These are phyloP conservation scores for Nomada hirtipes DNA, from an alignment of 2,888 invertebrate genomes.

Conservation along the genomic window DNA sequence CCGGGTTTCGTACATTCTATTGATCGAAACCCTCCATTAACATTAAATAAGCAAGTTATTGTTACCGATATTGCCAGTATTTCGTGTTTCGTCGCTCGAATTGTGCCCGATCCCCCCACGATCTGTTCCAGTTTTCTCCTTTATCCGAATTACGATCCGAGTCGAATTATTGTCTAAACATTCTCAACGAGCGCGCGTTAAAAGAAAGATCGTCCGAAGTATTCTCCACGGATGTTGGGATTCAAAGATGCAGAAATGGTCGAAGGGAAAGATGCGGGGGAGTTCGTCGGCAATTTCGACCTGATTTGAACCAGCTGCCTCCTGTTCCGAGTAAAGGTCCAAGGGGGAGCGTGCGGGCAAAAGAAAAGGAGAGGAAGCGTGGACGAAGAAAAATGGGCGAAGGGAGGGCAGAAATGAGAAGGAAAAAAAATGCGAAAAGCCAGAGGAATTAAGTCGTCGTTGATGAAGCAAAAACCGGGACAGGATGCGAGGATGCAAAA, in stretches of 20 bases:
- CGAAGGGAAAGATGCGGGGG: not conserved
- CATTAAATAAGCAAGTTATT: conserved; percentile 7
- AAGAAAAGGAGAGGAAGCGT: not conserved
- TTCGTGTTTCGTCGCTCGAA: not conserved
- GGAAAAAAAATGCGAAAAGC: conserved; percentile 8
- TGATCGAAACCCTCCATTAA: conserved; percentile 29
- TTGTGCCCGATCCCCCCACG: not conserved
- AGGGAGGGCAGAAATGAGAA: not conserved
- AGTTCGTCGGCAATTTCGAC: conserved; percentile 49
- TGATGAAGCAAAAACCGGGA: conserved; percentile 15
- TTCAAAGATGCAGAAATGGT: not conserved
- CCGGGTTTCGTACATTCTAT: conserved; percentile 23
- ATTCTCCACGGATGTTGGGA: not conserved
- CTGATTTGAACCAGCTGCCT: conserved; percentile 50
- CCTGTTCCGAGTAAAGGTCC: conserved; percentile 24
- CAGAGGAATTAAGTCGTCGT: conserved; percentile 24
- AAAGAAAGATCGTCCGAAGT: not conserved
- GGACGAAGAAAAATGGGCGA: conserved; percentile 14
- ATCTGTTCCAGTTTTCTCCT: not conserved
- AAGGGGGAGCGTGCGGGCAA: not conserved
- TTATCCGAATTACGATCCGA: not conserved
- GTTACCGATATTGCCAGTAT: not conserved
- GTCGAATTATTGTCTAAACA: not conserved
- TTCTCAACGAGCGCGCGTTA: not conserved
- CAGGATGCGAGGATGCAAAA: not conserved